phyloP scores from a whole-genome alignment of 2,888 invertebrate genomes.

The Melanostoma scalare region DNA sequence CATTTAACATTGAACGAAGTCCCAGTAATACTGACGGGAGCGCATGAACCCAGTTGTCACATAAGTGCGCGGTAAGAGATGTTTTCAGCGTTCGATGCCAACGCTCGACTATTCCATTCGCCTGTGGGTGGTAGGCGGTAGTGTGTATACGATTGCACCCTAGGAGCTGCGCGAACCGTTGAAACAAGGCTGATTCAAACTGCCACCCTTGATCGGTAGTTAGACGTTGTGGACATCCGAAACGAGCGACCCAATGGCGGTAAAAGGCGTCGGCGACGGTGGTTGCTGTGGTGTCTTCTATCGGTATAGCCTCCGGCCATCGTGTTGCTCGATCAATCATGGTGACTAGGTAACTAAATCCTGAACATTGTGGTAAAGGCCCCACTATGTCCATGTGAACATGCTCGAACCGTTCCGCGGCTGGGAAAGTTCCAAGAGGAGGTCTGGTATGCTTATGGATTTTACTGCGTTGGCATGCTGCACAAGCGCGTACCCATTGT shows the following conservation, averaged over 20 bases:
- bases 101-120: background rate
- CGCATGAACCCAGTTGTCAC: background rate
- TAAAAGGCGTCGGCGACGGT: too few relatives aligned
- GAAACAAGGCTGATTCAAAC: too few relatives aligned
- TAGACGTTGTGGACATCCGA: too few relatives aligned
- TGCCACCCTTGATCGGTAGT: too few relatives aligned
- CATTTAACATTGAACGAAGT: too few relatives aligned
- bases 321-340: constrained; percentile 7
- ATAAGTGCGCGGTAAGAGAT: background rate
- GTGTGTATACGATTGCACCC: background rate
- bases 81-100: background rate
- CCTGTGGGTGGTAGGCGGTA: background rate
- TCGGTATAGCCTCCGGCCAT: constrained; percentile 8
- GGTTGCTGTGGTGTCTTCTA: background rate
- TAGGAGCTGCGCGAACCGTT: too few relatives aligned
- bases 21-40: background rate
- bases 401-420: constrained; percentile 7
- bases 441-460: too few relatives aligned
- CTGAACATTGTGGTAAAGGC: background rate
- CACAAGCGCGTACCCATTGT: too few relatives aligned
- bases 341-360: background rate
- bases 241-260: too few relatives aligned
- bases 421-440: background rate
- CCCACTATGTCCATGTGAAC: constrained; percentile 2
- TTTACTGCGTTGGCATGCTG: too few relatives aligned